A percentile compares a stretch with the other conserved stretches of the same genome.
These are phyloP conservation scores for Tyria jacobaeae DNA, from an alignment of 2,888 invertebrate genomes.

Conservation along the genomic window DNA sequence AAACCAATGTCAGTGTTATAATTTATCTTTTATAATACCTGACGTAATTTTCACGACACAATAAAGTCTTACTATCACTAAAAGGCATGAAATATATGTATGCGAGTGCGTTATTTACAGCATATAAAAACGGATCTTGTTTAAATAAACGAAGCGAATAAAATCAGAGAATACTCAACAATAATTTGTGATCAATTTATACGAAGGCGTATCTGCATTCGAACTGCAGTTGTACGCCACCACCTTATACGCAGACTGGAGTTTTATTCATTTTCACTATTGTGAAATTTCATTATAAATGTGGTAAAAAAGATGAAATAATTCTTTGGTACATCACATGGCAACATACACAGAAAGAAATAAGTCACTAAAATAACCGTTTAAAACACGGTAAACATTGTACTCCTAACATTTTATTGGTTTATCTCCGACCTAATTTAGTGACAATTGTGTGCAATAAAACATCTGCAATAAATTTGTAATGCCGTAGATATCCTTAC, in stretches of 20 bases:
- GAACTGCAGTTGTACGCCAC: slow-evolving; percentile 26
- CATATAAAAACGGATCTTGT: slow-evolving; percentile 12
- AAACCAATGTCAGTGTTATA: not conserved
- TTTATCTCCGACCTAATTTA: slow-evolving; percentile 62
- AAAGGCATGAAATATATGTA: not conserved
- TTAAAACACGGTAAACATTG: slow-evolving; percentile 28
- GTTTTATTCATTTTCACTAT: slow-evolving; percentile 22
- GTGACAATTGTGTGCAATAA: slow-evolving; percentile 64
- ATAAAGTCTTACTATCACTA: not conserved
- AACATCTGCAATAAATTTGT: slow-evolving; percentile 60
- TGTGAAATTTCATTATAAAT: slow-evolving; percentile 38
- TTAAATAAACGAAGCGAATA: slow-evolving; percentile 15
- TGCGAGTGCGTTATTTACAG: not conserved
- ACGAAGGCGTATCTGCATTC: slow-evolving; percentile 42
- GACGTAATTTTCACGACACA: not conserved
- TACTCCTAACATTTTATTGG: slow-evolving; percentile 40
- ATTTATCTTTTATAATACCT: not conserved
- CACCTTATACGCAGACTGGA: slow-evolving; percentile 29
- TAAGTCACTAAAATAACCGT: slow-evolving; percentile 18
- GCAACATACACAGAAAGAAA: not conserved
- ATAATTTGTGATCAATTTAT: slow-evolving; percentile 29
- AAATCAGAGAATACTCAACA: slow-evolving; percentile 19
- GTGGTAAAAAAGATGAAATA: slow-evolving; percentile 23
- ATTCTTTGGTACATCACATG: not conserved
- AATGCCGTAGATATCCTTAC: slow-evolving; percentile 70